Evolutionary conservation across 1,140 invertebrate species (phyloP), one percentile per base, ranked within the genome.

Genomic region (Ectropis grisescens): DNA sequence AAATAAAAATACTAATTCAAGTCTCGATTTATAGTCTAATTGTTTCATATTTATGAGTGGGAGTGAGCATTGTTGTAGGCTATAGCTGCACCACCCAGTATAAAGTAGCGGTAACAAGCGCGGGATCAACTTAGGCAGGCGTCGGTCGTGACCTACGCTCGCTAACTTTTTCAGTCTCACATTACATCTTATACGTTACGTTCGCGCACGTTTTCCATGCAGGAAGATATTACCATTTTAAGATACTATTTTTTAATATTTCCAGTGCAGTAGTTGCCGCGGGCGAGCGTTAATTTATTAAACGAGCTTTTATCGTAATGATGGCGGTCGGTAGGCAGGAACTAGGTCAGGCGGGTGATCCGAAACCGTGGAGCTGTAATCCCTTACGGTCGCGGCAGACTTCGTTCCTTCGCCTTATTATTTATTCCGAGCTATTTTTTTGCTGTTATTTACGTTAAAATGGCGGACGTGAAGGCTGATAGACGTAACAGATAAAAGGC

Each of bases 401-500:
- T n/a, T n/a, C n/a, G n/a, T 44, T 47, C 35, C 38, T 40, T 44
- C 41, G 33, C 36, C 45, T 53, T 58, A 48, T 61, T 61, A 64
- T 56, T 66, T 58, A 58, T 67, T 57, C 45, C 37, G 33, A 33
- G 34, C 32, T 51, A 47, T 38, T 45, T n/a, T 58, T 47, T 58
- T 53, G 42, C 33, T 46, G 31, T 70, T 66, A 66, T 72, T 65
- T 68, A 57, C 53, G 51, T 61, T 39, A 47, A 45, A 41, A 29
- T 35, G 36, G 39, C 25, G 45, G 51, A 58, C 53, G 52, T 59
- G 37, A 54, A 62, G 52, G 41, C 42, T 74, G 65, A 70, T 72
- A 65, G 68, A 70, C 69, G 69, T 64, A 60, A 80, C 75, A 80
- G 65, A 70, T 72, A 76, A 76, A 76, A 75, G 69, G 75, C 75